These are phyloP conservation scores for Triops cancriformis DNA, from an alignment of 1,140 invertebrate species.

Conservation along the genomic window DNA sequence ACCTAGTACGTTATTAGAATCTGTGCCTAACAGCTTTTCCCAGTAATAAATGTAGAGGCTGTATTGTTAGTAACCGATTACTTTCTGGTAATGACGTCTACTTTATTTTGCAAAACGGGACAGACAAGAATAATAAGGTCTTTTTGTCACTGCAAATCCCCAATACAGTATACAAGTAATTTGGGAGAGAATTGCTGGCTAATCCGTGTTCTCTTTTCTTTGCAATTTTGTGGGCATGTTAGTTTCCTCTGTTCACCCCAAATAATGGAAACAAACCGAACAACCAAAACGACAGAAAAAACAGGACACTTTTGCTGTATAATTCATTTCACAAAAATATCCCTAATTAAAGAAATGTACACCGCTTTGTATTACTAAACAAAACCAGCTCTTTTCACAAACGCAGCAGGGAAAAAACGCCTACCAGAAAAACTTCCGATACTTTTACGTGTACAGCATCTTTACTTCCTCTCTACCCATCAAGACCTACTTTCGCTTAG, in stretches of 20 bases:
- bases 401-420: background rate
- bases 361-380: background rate
- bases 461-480: background rate
- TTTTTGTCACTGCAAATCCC: conserved; percentile 8
- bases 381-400: background rate
- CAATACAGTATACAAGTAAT: background rate
- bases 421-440: background rate
- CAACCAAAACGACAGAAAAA: background rate
- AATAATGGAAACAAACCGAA: background rate
- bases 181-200: background rate
- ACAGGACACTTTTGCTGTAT: background rate
- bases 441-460: background rate
- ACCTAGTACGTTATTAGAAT: too few relatives aligned
- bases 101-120: conserved; percentile 10
- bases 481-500: background rate
- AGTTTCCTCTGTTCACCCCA: background rate
- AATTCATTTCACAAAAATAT: background rate
- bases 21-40: too few relatives aligned
- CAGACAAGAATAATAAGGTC: background rate
- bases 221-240: background rate
- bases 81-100: conserved; percentile 4
- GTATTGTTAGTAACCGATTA: too few relatives aligned
- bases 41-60: too few relatives aligned
- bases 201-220: background rate
- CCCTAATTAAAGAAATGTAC: background rate